A percentile compares a stretch with the other conserved stretches of the same genome.
These are phyloP conservation scores for Rosalia funebris DNA, from an alignment of 2,888 invertebrate species.

Conservation along the genomic window DNA sequence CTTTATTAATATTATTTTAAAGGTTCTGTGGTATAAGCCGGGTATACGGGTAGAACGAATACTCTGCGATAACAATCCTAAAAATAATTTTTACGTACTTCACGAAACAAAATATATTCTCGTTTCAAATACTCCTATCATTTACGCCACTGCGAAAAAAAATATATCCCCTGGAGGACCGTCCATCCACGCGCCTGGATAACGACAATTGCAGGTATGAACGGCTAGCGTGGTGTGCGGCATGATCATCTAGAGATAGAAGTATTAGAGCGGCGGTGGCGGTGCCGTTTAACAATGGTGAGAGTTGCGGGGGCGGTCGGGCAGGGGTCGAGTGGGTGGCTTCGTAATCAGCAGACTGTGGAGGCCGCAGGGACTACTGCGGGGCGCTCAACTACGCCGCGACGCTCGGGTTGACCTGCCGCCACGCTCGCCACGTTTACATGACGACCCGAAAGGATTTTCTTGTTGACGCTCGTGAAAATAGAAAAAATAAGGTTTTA, in stretches of 20 bases:
- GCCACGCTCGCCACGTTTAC: conserved; percentile 56
- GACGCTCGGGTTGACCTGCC: conserved; percentile 63
- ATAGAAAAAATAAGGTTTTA: too few species aligned
- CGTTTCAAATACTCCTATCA: too few species aligned
- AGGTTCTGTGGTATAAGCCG: too few species aligned
- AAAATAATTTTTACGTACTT: too few species aligned
- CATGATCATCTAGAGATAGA: conserved; percentile 30
- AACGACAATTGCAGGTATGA: conserved; percentile 22
- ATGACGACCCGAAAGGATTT: conserved; percentile 33
- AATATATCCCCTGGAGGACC: background rate
- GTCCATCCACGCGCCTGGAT: conserved; percentile 9
- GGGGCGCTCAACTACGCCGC: conserved; percentile 56
- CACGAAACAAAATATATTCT: too few species aligned
- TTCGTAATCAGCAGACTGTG: conserved; percentile 57
- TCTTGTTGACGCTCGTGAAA: background rate
- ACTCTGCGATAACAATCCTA: too few species aligned
- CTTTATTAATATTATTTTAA: too few species aligned
- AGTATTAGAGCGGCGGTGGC: conserved; percentile 36
- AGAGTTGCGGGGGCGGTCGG: conserved; percentile 42
- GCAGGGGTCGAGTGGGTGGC: conserved; percentile 49
- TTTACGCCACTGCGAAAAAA: too few species aligned
- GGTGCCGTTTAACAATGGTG: conserved; percentile 48
- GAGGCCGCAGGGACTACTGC: conserved; percentile 49
- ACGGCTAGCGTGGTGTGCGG: conserved; percentile 13
- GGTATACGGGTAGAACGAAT: too few species aligned